Evolutionary conservation across 2,797 vertebrate genomes (phyloP).

Genomic region (Cyclopterus lumpus): DNA sequence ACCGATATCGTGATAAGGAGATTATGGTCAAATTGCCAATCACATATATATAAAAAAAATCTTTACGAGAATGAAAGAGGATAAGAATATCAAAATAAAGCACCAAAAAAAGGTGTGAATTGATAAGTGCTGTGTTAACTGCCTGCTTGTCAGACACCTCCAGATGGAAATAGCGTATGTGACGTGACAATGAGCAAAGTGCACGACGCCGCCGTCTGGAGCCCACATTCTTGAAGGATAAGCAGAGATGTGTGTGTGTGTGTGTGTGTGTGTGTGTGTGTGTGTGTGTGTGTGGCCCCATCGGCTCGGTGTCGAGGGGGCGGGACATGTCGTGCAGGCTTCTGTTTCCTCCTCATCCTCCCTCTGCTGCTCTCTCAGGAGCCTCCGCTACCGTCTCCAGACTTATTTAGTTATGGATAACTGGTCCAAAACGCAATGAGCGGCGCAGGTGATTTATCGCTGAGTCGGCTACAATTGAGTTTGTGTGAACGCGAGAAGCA

Average conservation of each 20-base stretch:
- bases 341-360: conserved; percentile 41
- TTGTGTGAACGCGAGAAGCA: not conserved
- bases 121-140: not conserved
- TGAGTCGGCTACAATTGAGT: not conserved
- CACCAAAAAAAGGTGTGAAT: not conserved
- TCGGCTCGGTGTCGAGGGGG: conserved; percentile 39
- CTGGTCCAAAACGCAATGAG: not conserved
- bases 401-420: conserved; percentile 12
- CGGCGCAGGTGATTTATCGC: not conserved
- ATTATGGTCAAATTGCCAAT: no score
- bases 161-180: conserved; percentile 53
- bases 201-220: conserved; percentile 44
- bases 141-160: conserved; percentile 40
- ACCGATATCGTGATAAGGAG: no score
- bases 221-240: conserved; percentile 18
- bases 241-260: not conserved
- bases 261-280: not conserved
- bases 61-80: not conserved
- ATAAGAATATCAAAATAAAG: not conserved
- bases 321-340: conserved; percentile 36
- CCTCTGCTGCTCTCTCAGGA: conserved; percentile 28
- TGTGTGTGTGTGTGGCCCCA: not conserved
- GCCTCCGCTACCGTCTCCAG: conserved; percentile 32
- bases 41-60: no score
- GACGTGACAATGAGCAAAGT: conserved; percentile 51